A percentile compares a stretch with the other conserved stretches of the same genome.
Conservation (phyloP, 2,797 vertebrate species). For the Graptemys geographica region DNA sequence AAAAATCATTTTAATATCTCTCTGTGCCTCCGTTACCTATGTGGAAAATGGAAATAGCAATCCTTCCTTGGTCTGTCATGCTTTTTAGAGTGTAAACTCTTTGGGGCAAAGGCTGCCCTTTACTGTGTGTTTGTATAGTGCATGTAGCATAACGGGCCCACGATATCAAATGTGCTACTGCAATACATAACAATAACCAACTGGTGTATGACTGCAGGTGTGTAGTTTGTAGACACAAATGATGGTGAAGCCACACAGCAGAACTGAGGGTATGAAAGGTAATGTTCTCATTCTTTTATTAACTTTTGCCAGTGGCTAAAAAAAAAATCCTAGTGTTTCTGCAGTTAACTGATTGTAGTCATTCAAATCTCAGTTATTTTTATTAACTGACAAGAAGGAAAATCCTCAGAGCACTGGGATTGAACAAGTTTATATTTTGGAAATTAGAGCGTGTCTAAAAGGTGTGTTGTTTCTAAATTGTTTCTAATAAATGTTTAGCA, state of each 20-base stretch:
- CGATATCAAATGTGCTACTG: background rate
- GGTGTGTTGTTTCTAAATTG: background rate
- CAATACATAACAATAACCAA: background rate
- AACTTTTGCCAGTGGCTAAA: background rate
- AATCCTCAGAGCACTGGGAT: background rate
- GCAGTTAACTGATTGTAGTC: background rate
- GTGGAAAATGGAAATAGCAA: background rate
- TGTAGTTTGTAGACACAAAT: background rate
- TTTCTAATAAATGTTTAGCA: background rate
- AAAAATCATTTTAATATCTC: background rate
- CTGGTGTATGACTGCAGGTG: background rate
- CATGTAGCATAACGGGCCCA: background rate
- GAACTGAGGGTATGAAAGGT: background rate
- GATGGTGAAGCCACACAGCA: background rate
- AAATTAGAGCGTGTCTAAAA: background rate
- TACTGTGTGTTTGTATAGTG: background rate
- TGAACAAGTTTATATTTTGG: background rate
- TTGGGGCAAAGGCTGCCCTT: background rate
- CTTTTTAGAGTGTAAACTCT: background rate
- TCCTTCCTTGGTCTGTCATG: background rate
- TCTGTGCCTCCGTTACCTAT: background rate
- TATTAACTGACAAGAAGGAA: background rate
- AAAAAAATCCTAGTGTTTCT: background rate
- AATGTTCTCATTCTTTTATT: background rate
- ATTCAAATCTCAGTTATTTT: background rate